Conservation (phyloP, 2,113 vertebrate genomes). For the Mystacornis crossleyi region DNA sequence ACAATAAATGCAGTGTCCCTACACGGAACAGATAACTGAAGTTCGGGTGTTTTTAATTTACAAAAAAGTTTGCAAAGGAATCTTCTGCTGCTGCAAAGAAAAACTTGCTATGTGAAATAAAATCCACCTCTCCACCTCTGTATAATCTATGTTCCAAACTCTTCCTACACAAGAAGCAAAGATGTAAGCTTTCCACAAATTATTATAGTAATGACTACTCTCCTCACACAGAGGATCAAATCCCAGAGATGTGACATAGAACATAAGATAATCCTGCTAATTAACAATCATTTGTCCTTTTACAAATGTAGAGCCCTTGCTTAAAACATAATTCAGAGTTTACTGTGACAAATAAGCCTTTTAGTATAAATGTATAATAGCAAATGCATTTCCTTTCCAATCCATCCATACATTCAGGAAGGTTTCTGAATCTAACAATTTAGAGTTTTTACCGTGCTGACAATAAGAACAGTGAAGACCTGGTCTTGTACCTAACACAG, state of each 20-base stretch:
- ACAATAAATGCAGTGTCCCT: neutral
- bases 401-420: neutral
- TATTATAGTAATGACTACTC: neutral
- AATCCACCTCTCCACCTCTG: neutral
- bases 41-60: neutral
- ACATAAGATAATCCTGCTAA: neutral
- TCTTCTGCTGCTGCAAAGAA: neutral
- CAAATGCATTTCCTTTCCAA: neutral
- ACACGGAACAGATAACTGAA: neutral
- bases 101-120: neutral
- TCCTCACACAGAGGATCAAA: neutral
- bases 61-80: neutral
- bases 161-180: neutral
- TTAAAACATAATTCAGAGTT: neutral
- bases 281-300: neutral
- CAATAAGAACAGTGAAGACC: neutral
- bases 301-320: neutral
- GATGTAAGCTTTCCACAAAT: neutral
- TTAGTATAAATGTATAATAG: rapidly evolving
- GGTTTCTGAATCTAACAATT: neutral
- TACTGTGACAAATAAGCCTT: neutral
- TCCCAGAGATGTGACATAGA: neutral
- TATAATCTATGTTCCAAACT: neutral
- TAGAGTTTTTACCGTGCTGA: neutral
- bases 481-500: neutral